phyloP scores from a whole-genome alignment of 2,888 invertebrate species.

The Athalia cordata region DNA sequence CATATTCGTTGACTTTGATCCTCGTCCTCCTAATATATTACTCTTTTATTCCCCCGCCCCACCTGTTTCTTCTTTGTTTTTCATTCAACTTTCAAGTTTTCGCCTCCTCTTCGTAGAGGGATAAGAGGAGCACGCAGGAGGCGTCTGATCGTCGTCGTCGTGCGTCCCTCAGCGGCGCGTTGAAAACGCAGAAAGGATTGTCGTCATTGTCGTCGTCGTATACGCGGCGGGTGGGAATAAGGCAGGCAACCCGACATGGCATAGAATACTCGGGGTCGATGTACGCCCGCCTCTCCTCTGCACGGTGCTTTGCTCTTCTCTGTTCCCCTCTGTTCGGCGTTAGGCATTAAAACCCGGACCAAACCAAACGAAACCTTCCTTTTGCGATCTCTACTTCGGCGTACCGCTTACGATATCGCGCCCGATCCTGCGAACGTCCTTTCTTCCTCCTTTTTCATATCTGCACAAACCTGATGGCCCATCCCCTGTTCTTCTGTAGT shows the following conservation, averaged over 20 bases:
- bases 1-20: constrained; percentile 35
- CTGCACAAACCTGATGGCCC: no score
- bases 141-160: constrained; percentile 10
- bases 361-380: constrained; percentile 16
- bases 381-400: background rate
- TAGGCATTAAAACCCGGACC: constrained; percentile 38
- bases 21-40: background rate
- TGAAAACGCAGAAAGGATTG: constrained; percentile 38
- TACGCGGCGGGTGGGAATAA: constrained; percentile 45
- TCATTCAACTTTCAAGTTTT: background rate
- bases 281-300: constrained; percentile 62
- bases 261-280: constrained; percentile 67
- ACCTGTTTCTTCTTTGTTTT: background rate
- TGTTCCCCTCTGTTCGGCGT: constrained; percentile 44
- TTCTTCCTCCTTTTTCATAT: background rate
- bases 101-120: background rate
- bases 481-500: constrained; percentile 7
- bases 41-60: background rate
- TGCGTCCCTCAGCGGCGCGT: constrained; percentile 34
- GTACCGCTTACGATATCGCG: background rate
- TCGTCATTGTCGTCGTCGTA: constrained; percentile 17
- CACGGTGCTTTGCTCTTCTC: constrained; percentile 43
- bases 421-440: background rate
- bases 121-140: background rate
- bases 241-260: constrained; percentile 51